Evolutionary conservation across 1,140 invertebrate species (phyloP), one percentile per base, ranked within the genome.

Genomic region (Drosophila rhopaloa): DNA sequence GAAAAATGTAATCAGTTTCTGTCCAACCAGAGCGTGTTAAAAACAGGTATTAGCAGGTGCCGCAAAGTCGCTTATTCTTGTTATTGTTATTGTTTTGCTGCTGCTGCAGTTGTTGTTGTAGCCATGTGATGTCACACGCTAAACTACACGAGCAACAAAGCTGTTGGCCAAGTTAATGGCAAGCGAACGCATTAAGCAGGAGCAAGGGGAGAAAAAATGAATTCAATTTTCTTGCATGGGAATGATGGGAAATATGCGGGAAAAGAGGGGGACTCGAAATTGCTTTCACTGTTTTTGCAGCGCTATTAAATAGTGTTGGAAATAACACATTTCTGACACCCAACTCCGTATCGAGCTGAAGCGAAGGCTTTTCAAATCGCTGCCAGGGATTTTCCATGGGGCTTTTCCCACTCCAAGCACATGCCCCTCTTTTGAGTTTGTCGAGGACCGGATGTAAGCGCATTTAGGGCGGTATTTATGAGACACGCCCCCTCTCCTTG

Each of bases 271-370:
- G 29, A n/a, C 43, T 38, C 6, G 66, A 67, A 72, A 78, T 78
- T 70, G 53, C 75, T 78, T 79, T 67, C 6, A 55, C 60, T 55
- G 55, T 50, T 79, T 50, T 67, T 79, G 68, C 61, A 55, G 61
- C 54, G 40, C 61, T 77, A 83, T 83, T 83, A 79, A 83, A 83
- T 79, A 84, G 80, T 83, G 81, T 83, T 79, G 80, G 60, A 76
- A 83, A 84, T 82, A 82, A 82, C 59, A 78, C 75, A 82, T 76
- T 84, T 82, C 81, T 82, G 76, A 83, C 80, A 77, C 80, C 80
- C 63, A 50, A 74, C 67, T 73, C 48, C 48, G 56, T 51, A 63
- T 62, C 50, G 68, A 37, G 55, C 55, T 19, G 14, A 50, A 43
- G 65, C 37, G 6, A 65, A 48, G 65, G 65, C 65, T 62, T 65